A percentile compares a stretch with the other conserved stretches of the same genome.
Conservation (phyloP, 2,888 invertebrate species). For the Drosophila pseudotalamancana region DNA sequence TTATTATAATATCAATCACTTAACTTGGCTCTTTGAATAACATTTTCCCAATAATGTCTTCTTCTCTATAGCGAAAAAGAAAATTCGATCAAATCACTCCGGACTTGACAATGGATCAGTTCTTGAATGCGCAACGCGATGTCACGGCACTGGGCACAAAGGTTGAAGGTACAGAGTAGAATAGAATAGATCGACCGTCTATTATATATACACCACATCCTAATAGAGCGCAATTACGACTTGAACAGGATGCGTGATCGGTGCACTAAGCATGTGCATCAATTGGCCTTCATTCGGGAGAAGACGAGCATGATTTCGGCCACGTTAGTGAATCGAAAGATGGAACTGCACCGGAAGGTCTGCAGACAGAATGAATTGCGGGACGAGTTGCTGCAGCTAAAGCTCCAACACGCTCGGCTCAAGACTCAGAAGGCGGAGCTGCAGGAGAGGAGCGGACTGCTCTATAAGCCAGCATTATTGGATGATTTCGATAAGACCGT, state of each 20-base stretch:
- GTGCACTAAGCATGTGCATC: slow-evolving; percentile 39
- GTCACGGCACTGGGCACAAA: slow-evolving; percentile 22
- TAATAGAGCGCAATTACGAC: slow-evolving; percentile 29
- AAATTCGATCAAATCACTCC: slow-evolving; percentile 43
- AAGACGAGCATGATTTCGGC: slow-evolving; percentile 33
- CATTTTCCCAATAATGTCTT: too few species aligned
- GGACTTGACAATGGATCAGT: slow-evolving; percentile 39
- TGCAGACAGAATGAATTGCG: neutral
- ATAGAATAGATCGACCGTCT: too few species aligned
- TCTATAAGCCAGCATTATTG: slow-evolving; percentile 35
- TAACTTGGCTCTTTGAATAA: too few species aligned
- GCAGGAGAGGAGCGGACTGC: slow-evolving; percentile 20
- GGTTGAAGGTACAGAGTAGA: slow-evolving; percentile 51
- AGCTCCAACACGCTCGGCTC: slow-evolving; percentile 15
- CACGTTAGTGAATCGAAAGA: neutral
- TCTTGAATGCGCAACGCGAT: slow-evolving; percentile 32
- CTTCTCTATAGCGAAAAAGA: slow-evolving; percentile 31
- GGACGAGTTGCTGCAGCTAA: slow-evolving; percentile 10
- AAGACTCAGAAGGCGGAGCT: slow-evolving; percentile 10
- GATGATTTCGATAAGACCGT: slow-evolving; percentile 37
- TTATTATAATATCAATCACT: too few species aligned
- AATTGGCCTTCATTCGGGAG: slow-evolving; percentile 44
- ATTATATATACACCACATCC: too few species aligned
- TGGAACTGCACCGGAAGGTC: rapidly evolving
- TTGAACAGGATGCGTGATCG: slow-evolving; percentile 37